Evolutionary conservation across 2,888 invertebrate species (phyloP).

Genomic region (Invenusta paracnida): DNA sequence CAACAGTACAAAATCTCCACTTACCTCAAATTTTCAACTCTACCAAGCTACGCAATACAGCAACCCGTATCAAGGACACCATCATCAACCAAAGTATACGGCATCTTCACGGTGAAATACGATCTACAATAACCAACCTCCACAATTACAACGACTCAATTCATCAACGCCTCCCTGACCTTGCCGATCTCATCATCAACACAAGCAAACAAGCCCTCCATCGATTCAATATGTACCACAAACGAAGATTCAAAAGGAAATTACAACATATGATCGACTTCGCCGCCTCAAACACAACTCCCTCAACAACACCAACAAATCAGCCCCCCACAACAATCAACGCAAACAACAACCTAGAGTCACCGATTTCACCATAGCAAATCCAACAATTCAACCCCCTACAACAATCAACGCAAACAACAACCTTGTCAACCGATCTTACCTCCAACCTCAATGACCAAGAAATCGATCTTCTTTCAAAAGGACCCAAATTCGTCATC

Average conservation of each 20-base stretch:
- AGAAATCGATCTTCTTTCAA: not conserved
- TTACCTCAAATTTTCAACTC: not conserved
- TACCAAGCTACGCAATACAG: not conserved
- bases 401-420: no score
- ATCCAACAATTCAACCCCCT: no score
- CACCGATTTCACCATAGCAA: no score
- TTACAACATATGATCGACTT: not conserved
- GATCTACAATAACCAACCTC: conserved; percentile 13
- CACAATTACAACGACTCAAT: not conserved
- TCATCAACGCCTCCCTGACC: not conserved
- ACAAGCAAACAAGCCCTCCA: not conserved
- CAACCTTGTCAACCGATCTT: not conserved
- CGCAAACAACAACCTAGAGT: no score
- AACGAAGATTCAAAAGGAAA: not conserved
- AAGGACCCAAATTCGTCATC: not conserved
- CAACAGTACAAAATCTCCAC: not conserved
- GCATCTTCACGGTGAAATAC: conserved; percentile 12
- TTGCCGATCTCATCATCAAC: conserved; percentile 15
- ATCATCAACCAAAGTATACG: not conserved
- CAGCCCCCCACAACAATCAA: no score
- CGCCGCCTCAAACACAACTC: no score
- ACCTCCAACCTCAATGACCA: not conserved
- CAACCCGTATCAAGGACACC: not conserved
- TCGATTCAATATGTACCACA: not conserved
- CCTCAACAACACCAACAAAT: no score